A percentile compares a stretch with the other conserved stretches of the same genome.
These are phyloP conservation scores for Anguilla megastoma DNA, from an alignment of 2,797 vertebrate species.

Conservation along the genomic window DNA sequence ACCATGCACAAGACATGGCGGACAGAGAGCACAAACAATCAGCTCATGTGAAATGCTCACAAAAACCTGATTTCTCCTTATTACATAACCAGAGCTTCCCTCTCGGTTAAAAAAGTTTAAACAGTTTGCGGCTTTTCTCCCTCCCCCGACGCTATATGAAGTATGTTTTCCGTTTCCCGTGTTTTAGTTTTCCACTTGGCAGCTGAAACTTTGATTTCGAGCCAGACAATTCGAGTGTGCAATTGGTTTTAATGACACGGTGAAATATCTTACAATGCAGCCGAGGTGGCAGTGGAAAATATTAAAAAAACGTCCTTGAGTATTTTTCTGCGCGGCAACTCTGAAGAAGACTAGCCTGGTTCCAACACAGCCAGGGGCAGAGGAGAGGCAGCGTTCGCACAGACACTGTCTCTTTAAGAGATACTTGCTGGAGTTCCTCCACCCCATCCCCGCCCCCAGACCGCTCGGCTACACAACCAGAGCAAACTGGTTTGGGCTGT, in stretches of 20 bases:
- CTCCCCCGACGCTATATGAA: constrained; percentile 17
- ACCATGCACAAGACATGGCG: background rate
- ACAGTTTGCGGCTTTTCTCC: background rate
- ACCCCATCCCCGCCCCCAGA: constrained; percentile 66
- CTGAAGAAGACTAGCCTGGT: background rate
- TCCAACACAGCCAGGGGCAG: background rate
- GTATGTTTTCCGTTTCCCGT: background rate
- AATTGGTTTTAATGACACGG: background rate
- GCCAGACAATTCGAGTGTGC: background rate
- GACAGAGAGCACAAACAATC: constrained; percentile 3
- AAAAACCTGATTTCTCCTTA: constrained; percentile 28
- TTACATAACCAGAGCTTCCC: constrained; percentile 51
- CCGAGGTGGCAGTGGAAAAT: background rate
- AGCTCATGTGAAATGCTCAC: background rate
- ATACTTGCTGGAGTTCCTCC: constrained; percentile 40
- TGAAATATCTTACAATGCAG: background rate
- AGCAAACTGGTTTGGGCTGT: constrained; percentile 80
- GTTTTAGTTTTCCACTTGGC: background rate
- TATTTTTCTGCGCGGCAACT: background rate
- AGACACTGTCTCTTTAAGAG: constrained; percentile 71
- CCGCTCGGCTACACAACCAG: constrained; percentile 75
- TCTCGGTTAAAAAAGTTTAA: background rate
- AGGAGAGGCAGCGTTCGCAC: constrained; percentile 17
- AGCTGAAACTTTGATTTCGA: background rate
- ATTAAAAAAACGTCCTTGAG: background rate